phyloP scores from a whole-genome alignment of 2,888 invertebrate species.

The Loripinus fragilis region DNA sequence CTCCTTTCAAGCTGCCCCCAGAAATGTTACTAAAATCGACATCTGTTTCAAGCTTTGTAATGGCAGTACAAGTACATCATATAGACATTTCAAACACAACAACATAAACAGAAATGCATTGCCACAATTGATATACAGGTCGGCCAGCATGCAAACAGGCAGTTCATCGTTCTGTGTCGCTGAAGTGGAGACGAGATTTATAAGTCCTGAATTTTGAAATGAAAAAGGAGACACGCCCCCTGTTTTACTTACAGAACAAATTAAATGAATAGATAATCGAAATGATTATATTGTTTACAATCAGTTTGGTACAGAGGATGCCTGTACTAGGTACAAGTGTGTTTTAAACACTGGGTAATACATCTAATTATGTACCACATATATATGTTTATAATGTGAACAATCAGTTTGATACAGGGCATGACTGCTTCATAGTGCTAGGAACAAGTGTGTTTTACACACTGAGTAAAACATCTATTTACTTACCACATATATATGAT shows the following conservation, averaged over 20 bases:
- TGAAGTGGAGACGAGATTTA: slow-evolving; percentile 2
- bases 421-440: neutral
- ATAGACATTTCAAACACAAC: neutral
- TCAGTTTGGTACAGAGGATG: neutral
- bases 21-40: no score
- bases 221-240: slow-evolving; percentile 4
- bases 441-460: slow-evolving; percentile 1
- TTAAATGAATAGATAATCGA: neutral
- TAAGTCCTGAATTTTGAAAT: slow-evolving; percentile 6
- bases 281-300: neutral
- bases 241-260: slow-evolving; percentile 2
- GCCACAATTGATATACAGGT: neutral
- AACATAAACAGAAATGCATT: neutral
- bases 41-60: no score
- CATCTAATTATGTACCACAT: no score
- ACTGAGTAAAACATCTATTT: no score
- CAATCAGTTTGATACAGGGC: neutral
- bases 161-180: no score
- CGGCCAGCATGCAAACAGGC: neutral
- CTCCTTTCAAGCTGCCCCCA: no score
- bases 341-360: no score
- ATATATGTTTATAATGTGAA: no score
- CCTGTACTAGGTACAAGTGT: neutral
- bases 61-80: neutral
- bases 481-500: no score